phyloP scores from a whole-genome alignment of 1,140 invertebrate genomes.

The Dendrolimus punctatus region DNA sequence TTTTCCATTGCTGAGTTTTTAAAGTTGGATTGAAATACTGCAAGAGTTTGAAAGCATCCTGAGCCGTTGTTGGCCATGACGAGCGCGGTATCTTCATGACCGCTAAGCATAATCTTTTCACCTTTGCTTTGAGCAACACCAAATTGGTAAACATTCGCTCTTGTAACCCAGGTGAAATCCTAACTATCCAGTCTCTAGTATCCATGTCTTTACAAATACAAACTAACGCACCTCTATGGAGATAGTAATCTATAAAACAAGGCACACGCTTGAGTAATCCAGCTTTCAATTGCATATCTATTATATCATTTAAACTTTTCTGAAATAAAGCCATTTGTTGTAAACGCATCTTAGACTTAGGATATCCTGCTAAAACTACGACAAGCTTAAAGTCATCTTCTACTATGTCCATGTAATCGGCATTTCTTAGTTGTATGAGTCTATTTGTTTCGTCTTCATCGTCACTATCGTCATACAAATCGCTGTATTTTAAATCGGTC shows the following conservation, averaged over 20 bases:
- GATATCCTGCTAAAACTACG: constrained; percentile 44
- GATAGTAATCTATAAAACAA: constrained; percentile 47
- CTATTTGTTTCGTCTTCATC: constrained; percentile 47
- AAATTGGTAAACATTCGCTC: constrained; percentile 47
- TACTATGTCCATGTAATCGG: constrained; percentile 50
- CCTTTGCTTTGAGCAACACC: constrained; percentile 38
- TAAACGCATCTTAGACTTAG: constrained; percentile 46
- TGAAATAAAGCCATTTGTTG: constrained; percentile 47
- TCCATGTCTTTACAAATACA: constrained; percentile 52
- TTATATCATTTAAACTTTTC: constrained; percentile 34
- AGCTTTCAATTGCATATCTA: constrained; percentile 54
- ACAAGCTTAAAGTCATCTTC: constrained; percentile 46
- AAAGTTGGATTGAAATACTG: constrained; percentile 55
- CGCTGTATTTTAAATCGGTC: constrained; percentile 35
- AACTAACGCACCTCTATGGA: constrained; percentile 53
- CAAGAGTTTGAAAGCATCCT: constrained; percentile 48
- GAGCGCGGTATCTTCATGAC: constrained; percentile 41
- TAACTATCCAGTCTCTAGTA: constrained; percentile 50
- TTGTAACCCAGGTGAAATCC: constrained; percentile 45
- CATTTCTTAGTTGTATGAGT: constrained; percentile 40
- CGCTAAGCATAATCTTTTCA: constrained; percentile 46
- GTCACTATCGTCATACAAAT: constrained; percentile 36
- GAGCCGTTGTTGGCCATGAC: constrained; percentile 40
- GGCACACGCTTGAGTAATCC: constrained; percentile 44
- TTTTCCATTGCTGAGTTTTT: constrained; percentile 42